Conservation (phyloP, 2,888 invertebrate species). For the Lepidochrysops patricia region DNA sequence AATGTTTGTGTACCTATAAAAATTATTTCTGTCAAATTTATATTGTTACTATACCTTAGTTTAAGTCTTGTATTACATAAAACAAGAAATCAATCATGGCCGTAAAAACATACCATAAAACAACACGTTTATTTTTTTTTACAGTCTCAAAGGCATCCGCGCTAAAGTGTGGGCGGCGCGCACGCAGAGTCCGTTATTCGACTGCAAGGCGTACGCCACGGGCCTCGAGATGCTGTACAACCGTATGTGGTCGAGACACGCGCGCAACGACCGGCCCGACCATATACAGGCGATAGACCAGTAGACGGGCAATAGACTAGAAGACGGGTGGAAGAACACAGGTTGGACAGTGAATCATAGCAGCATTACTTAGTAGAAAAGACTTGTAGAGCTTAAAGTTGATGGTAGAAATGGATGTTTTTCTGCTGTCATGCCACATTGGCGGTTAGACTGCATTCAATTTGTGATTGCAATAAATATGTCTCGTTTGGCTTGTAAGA, state of each 20-base stretch:
- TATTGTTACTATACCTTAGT: no score
- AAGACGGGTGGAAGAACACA: conserved; percentile 37
- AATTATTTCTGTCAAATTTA: no score
- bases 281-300: conserved; percentile 78
- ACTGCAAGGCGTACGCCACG: conserved; percentile 93
- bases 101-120: no score
- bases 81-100: no score
- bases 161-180: conserved; percentile 97
- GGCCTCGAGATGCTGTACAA: conserved; percentile 93
- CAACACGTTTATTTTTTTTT: conserved; percentile 30
- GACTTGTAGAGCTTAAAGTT: not conserved
- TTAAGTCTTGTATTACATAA: no score
- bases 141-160: conserved; percentile 88
- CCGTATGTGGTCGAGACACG: conserved; percentile 92
- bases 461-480: no score
- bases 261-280: conserved; percentile 86
- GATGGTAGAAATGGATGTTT: not conserved
- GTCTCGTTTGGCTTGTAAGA: no score
- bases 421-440: no score
- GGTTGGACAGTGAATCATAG: conserved; percentile 20
- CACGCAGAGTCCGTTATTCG: conserved; percentile 92
- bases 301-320: conserved; percentile 52
- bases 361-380: not conserved
- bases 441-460: no score
- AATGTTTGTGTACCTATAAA: no score